phyloP scores from a whole-genome alignment of 2,888 invertebrate species.

The Tipula lateralis region DNA sequence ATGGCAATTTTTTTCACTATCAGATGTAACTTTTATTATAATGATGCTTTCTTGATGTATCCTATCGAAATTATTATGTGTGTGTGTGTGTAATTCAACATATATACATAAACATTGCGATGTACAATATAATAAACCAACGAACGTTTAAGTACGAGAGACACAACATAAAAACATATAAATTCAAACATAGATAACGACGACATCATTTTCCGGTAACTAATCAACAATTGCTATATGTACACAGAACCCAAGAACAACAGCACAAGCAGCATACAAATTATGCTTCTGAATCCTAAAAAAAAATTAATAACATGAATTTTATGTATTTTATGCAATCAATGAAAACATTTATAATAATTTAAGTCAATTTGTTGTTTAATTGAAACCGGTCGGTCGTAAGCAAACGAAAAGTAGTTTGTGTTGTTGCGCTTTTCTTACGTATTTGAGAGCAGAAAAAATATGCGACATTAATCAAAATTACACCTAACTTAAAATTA shows the following conservation, averaged over 20 bases:
- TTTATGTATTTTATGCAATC: not conserved
- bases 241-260: not conserved
- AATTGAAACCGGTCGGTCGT: conserved; percentile 15
- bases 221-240: not conserved
- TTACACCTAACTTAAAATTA: not conserved
- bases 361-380: conserved; percentile 11
- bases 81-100: not conserved
- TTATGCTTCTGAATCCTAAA: not conserved
- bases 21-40: not conserved
- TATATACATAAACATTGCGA: not conserved
- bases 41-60: not conserved
- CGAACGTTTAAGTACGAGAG: not conserved
- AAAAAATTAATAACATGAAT: not conserved
- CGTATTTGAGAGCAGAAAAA: not conserved
- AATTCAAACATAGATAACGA: not conserved
- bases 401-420: not conserved
- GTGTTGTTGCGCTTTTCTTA: not conserved
- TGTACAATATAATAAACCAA: too few relatives aligned
- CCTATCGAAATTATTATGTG: not conserved
- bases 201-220: not conserved
- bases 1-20: not conserved
- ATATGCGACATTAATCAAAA: not conserved
- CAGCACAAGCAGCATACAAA: not conserved
- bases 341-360: not conserved
- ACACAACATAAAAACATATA: not conserved